Percentiles rank a stretch among this genome's conserved stretches.
phyloP scores from a whole-genome alignment of 1,140 invertebrate genomes.

The Dreissena rostriformis region DNA sequence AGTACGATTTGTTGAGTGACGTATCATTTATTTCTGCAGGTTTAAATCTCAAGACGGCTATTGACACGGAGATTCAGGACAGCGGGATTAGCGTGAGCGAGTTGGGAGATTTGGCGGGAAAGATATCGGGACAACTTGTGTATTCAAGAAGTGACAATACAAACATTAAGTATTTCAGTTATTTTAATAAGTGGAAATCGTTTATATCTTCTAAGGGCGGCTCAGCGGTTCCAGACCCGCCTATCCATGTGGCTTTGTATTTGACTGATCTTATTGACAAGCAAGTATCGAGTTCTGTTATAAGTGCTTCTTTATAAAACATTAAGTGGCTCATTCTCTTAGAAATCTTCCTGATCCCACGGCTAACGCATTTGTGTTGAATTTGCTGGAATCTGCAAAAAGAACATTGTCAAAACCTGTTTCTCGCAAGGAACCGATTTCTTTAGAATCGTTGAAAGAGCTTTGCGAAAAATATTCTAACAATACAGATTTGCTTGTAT shows the following conservation, averaged over 20 bases:
- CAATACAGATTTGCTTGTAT: slow-evolving; percentile 14
- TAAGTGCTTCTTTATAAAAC: slow-evolving; percentile 6
- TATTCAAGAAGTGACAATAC: slow-evolving; percentile 31
- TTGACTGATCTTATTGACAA: slow-evolving; percentile 25
- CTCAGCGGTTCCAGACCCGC: not conserved
- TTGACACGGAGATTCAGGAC: not conserved
- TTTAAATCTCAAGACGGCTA: slow-evolving; percentile 6
- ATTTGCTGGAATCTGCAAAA: slow-evolving; percentile 12
- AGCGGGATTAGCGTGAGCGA: not conserved
- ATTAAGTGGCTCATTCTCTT: slow-evolving; percentile 27
- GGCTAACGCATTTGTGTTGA: not conserved
- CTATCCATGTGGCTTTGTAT: slow-evolving; percentile 12
- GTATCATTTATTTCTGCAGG: not conserved
- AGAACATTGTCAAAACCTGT: slow-evolving; percentile 1
- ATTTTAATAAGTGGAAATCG: slow-evolving; percentile 39
- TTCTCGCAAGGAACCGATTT: slow-evolving; percentile 29
- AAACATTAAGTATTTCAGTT: slow-evolving; percentile 22
- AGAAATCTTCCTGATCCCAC: slow-evolving; percentile 17
- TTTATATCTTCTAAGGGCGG: slow-evolving; percentile 7
- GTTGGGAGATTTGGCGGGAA: not conserved
- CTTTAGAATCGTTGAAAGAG: slow-evolving; percentile 16
- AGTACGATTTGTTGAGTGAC: not conserved
- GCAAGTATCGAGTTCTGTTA: not conserved
- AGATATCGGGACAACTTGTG: slow-evolving; percentile 16
- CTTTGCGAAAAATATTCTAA: slow-evolving; percentile 21